Conservation (phyloP, 2,888 invertebrate species). For the Xylocampa areola region DNA sequence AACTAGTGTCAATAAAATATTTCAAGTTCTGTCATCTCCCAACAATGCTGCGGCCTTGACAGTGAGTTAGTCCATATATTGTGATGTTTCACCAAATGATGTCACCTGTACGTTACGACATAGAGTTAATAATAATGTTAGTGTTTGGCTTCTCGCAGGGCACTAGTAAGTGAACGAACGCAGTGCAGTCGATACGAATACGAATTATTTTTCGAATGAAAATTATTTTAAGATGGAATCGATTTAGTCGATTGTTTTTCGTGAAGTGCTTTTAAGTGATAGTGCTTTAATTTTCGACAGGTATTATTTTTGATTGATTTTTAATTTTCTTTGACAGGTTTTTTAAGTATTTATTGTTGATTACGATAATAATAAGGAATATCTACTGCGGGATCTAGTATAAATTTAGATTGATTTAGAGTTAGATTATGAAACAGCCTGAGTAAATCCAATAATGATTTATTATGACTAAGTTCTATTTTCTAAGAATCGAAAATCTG, state of each 20-base stretch:
- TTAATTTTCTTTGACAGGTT: too few relatives aligned
- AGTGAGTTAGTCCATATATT: slow-evolving; percentile 65
- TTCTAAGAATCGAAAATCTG: too few relatives aligned
- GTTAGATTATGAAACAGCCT: too few relatives aligned
- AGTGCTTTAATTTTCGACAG: slow-evolving; percentile 35
- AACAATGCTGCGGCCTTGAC: slow-evolving; percentile 67
- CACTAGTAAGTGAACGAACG: slow-evolving; percentile 73
- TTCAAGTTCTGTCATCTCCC: slow-evolving; percentile 42
- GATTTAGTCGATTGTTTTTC: slow-evolving; percentile 47
- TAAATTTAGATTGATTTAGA: too few relatives aligned
- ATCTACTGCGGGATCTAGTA: too few relatives aligned
- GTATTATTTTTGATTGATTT: slow-evolving; percentile 27
- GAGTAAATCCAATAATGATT: too few relatives aligned
- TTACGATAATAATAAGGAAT: too few relatives aligned
- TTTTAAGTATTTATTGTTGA: too few relatives aligned
- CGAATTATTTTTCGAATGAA: slow-evolving; percentile 54
- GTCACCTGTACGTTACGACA: slow-evolving; percentile 81
- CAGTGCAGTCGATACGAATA: slow-evolving; percentile 64
- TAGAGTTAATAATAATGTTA: slow-evolving; percentile 80
- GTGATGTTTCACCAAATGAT: slow-evolving; percentile 77
- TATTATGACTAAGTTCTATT: too few relatives aligned
- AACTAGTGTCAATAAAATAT: slow-evolving; percentile 10
- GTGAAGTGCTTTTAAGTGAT: slow-evolving; percentile 43
- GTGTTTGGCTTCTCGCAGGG: slow-evolving; percentile 79
- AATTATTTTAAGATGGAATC: slow-evolving; percentile 51